Percentiles rank a stretch among this genome's conserved stretches.
Evolutionary conservation across 2,888 invertebrate species (phyloP).

Genomic region (Pyrgus malvae): DNA sequence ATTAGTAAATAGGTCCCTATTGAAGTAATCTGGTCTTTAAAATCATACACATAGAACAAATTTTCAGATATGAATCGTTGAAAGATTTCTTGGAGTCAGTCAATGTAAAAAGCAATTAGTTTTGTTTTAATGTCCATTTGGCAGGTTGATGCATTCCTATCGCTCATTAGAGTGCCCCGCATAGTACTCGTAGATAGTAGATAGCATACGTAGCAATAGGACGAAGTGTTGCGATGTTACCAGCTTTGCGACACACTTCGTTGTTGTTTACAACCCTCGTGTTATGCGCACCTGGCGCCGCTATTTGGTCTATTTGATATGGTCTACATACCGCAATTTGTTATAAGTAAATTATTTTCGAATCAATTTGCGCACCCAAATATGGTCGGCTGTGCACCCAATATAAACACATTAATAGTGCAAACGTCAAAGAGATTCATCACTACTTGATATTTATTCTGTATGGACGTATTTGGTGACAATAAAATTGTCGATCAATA

Average conservation of each 20-base stretch:
- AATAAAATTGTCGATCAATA: no score
- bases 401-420: neutral
- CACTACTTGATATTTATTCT: neutral
- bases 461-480: neutral
- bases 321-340: neutral
- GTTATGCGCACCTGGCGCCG: conserved; percentile 5
- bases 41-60: neutral
- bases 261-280: conserved; percentile 7
- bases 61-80: neutral
- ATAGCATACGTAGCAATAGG: no score
- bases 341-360: neutral
- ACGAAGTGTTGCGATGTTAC: conserved; percentile 2
- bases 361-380: neutral
- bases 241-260: neutral
- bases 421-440: neutral
- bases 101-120: conserved; percentile 5
- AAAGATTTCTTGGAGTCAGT: neutral
- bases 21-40: no score
- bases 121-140: conserved; percentile 19
- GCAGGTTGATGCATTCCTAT: conserved; percentile 11
- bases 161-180: conserved; percentile 3
- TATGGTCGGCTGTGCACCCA: neutral
- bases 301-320: conserved; percentile 1
- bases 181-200: neutral
- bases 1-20: no score